Evolutionary conservation across 2,888 invertebrate species (phyloP).

Genomic region (Anagyrus pseudococci): DNA sequence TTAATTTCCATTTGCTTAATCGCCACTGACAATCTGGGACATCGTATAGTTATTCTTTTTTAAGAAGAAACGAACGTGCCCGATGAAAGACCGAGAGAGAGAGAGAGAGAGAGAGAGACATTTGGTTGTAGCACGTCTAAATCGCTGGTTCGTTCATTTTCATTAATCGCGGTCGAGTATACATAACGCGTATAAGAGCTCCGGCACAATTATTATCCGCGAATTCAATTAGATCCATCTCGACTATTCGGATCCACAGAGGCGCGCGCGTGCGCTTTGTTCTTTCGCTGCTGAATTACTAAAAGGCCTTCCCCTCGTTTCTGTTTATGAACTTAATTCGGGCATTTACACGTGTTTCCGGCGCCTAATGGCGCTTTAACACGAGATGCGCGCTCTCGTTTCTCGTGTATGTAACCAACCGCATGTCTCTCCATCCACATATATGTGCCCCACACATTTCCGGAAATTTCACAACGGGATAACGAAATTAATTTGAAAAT

Average conservation of each 20-base stretch:
- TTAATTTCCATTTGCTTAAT: too few species aligned
- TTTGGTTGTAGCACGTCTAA: not conserved
- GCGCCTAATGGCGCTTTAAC: constrained; percentile 12
- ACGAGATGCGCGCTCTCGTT: constrained; percentile 3
- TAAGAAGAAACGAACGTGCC: too few species aligned
- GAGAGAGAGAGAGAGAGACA: too few species aligned
- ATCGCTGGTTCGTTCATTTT: not conserved
- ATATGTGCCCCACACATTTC: too few species aligned
- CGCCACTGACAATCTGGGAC: too few species aligned
- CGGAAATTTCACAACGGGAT: too few species aligned
- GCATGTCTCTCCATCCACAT: too few species aligned
- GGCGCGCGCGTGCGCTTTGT: not conserved
- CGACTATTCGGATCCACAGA: not conserved
- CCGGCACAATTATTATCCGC: constrained; percentile 10
- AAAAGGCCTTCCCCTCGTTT: constrained; percentile 14
- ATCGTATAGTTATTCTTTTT: too few species aligned
- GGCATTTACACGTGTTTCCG: constrained; percentile 24
- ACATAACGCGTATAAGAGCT: not conserved
- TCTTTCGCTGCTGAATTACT: constrained; percentile 15
- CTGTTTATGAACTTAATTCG: constrained; percentile 22
- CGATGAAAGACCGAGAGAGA: too few species aligned
- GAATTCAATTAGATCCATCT: constrained; percentile 18
- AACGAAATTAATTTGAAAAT: too few species aligned
- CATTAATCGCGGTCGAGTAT: constrained; percentile 4
- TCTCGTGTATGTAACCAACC: too few species aligned